phyloP scores from a whole-genome alignment of 2,113 vertebrate species.

The Oceanodroma tethys region DNA sequence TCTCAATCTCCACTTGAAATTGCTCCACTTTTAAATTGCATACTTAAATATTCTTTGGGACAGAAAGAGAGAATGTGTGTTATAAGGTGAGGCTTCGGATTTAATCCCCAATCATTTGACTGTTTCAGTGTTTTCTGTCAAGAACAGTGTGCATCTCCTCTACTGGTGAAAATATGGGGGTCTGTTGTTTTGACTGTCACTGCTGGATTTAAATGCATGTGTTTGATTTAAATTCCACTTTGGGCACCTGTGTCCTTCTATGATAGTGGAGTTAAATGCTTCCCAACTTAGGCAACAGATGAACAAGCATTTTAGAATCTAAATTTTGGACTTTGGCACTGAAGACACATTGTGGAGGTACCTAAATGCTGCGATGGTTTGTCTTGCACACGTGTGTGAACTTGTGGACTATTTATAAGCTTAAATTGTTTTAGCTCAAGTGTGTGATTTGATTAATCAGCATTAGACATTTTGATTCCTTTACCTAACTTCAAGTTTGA shows the following conservation, averaged over 20 bases:
- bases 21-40: not conserved
- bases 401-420: not conserved
- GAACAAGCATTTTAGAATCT: not conserved
- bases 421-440: not conserved
- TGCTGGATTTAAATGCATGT: not conserved
- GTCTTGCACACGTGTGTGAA: not conserved
- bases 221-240: not conserved
- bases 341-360: not conserved
- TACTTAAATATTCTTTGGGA: not conserved
- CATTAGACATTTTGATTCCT: not conserved
- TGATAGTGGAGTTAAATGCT: not conserved
- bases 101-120: not conserved
- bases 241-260: not conserved
- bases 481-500: not conserved
- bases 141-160: not conserved
- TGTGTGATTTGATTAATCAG: not conserved
- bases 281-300: not conserved
- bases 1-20: not conserved
- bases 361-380: not conserved
- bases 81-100: not conserved
- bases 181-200: not conserved
- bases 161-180: not conserved
- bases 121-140: not conserved
- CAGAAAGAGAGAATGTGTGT: not conserved
- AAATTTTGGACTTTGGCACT: not conserved